These are phyloP conservation scores for Parthenolecanium corni DNA, from an alignment of 2,888 invertebrate genomes.

Conservation along the genomic window DNA sequence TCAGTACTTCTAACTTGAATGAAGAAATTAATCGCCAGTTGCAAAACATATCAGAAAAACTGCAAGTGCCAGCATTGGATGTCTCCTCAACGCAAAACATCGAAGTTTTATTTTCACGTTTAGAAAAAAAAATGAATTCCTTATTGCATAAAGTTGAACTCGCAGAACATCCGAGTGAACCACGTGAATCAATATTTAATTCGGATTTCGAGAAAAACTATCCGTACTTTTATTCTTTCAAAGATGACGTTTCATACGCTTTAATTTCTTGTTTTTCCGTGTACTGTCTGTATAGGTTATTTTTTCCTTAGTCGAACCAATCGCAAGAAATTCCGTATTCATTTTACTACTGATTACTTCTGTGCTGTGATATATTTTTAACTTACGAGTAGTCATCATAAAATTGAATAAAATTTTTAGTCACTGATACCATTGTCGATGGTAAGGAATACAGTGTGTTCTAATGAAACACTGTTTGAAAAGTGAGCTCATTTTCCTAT, in stretches of 20 bases:
- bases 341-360: not conserved
- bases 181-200: too few species aligned
- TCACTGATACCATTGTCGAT: too few species aligned
- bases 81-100: not conserved
- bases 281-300: slow-evolving; percentile 1
- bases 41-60: not conserved
- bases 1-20: not conserved
- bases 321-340: slow-evolving; percentile 7
- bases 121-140: slow-evolving; percentile 10
- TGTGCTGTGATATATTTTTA: too few species aligned
- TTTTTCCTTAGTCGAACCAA: not conserved
- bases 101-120: not conserved
- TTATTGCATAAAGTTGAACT: not conserved
- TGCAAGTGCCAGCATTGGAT: not conserved
- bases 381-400: too few species aligned
- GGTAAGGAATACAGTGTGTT: too few species aligned
- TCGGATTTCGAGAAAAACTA: too few species aligned
- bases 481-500: too few species aligned
- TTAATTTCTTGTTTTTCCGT: slow-evolving; percentile 7
- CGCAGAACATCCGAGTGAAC: too few species aligned
- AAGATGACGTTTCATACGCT: slow-evolving; percentile 11
- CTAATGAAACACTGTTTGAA: too few species aligned
- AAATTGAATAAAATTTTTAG: too few species aligned
- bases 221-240: not conserved
- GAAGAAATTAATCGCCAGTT: not conserved